Evolutionary conservation across 2,797 vertebrate species (phyloP), one percentile per base, ranked within the genome.

Genomic region (Anguilla obscura): DNA sequence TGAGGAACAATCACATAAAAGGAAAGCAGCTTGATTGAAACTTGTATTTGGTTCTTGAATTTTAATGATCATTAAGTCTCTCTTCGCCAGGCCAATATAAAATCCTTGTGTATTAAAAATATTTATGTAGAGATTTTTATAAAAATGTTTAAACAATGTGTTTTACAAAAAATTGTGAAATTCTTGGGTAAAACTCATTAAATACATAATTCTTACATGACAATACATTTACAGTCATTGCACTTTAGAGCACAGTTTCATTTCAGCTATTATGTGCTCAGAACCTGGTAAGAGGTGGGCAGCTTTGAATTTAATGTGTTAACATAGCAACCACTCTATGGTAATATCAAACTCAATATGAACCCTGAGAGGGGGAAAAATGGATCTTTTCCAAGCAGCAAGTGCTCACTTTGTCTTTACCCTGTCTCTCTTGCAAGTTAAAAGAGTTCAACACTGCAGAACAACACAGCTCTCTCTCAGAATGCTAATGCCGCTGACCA

Each of bases 401-500:
- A 85, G n/a, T 85, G 83, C 18, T 84, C 86, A 82, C 87, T 84
- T 86, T 87, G 66, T 82, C 85, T 76, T 84, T 84, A 48, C 71
- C 86, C 89, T 90, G 89, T 86, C 89, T 82, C 87, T 89, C 87
- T 88, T n/a, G 14, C 66, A 83, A 83, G 84, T 89, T 90, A 79
- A 86, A 91, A 91, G 88, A 87, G 83, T 87, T 90, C 45, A 84
- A 86, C 85, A 69, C 27, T 82, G 86, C 84, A 18, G 4, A 27
- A 40, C 56, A 36, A 85, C 84, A 85, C 56, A 40, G 84, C 56
- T 82, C 87, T 88, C 89, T 84, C 69, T 86, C 86, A 87, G 60
- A 86, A 89, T 89, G 88, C 87, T 90, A 91, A 90, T 91, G 86
- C 87, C 48, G 84, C 87, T 90, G 90, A 91, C 90, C 86, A 85